These are phyloP conservation scores for Tolmerus cingulatus DNA, from an alignment of 2,888 invertebrate species.

Conservation along the genomic window DNA sequence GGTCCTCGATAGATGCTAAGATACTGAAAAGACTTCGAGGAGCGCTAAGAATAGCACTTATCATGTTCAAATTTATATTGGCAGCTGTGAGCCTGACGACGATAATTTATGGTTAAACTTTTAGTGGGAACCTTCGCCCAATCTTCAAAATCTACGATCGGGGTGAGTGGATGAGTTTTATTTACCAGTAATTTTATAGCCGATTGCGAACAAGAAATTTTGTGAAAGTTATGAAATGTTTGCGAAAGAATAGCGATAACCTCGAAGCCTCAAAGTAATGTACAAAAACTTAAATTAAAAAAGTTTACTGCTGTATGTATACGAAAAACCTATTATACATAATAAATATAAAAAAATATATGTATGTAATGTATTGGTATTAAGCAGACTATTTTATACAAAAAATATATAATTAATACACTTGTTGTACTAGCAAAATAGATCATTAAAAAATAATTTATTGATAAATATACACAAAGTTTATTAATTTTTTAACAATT, in stretches of 20 bases:
- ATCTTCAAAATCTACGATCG: background rate
- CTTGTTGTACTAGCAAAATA: background rate
- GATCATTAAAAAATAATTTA: background rate
- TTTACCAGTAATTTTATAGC: background rate
- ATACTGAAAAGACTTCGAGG: background rate
- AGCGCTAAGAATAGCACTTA: background rate
- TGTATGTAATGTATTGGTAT: background rate
- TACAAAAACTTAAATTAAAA: background rate
- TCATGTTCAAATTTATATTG: background rate
- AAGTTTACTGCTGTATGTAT: background rate
- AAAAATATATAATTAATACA: background rate
- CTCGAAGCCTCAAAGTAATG: background rate
- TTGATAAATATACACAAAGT: too few relatives aligned
- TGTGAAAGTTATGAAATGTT: background rate
- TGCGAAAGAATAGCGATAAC: background rate
- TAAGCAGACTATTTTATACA: background rate
- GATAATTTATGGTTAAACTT: background rate
- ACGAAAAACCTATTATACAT: background rate
- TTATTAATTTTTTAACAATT: too few relatives aligned
- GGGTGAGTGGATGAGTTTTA: background rate
- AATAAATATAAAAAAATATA: background rate
- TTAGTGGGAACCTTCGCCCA: background rate
- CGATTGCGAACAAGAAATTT: background rate
- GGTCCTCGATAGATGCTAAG: background rate
- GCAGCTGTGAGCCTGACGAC: background rate